Percentiles rank a stretch among this genome's conserved stretches.
Evolutionary conservation across 2,888 invertebrate species (phyloP).

Genomic region (Ptilodon capucinus): DNA sequence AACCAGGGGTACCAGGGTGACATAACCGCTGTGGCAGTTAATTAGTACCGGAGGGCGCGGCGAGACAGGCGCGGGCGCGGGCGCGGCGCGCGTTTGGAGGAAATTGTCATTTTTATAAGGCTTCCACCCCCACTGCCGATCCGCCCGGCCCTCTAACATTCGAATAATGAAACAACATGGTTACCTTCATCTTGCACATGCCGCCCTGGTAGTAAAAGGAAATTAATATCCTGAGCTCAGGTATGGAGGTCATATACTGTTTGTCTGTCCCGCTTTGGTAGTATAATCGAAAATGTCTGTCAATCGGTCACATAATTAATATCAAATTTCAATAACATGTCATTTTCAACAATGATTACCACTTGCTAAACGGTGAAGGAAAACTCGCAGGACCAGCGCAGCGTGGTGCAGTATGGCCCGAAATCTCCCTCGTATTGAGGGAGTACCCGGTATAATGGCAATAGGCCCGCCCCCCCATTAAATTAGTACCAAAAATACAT

Average conservation of each 20-base stretch:
- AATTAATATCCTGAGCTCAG: conserved; percentile 66
- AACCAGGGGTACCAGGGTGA: conserved; percentile 77
- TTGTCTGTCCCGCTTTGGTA: background rate
- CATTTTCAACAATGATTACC: too few species aligned
- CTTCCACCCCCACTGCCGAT: conserved; percentile 57
- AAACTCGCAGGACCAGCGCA: too few species aligned
- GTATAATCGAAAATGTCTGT: too few species aligned
- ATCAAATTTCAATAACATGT: too few species aligned
- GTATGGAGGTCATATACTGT: background rate
- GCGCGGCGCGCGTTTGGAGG: conserved; percentile 76
- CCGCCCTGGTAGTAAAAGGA: conserved; percentile 69
- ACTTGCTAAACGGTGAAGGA: too few species aligned
- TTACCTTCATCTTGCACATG: conserved; percentile 76
- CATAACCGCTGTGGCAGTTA: conserved; percentile 80
- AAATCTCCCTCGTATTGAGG: too few species aligned
- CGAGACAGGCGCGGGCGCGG: conserved; percentile 77
- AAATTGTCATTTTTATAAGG: conserved; percentile 82
- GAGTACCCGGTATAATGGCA: too few species aligned
- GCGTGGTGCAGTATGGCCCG: too few species aligned
- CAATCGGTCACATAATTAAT: too few species aligned
- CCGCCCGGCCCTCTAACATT: conserved; percentile 53
- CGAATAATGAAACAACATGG: conserved; percentile 77
- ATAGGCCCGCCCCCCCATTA: too few species aligned
- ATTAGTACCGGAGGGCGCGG: conserved; percentile 77
- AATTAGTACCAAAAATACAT: too few species aligned